Conservation (phyloP, 1,140 invertebrate genomes). For the Drosophila ironensis region DNA sequence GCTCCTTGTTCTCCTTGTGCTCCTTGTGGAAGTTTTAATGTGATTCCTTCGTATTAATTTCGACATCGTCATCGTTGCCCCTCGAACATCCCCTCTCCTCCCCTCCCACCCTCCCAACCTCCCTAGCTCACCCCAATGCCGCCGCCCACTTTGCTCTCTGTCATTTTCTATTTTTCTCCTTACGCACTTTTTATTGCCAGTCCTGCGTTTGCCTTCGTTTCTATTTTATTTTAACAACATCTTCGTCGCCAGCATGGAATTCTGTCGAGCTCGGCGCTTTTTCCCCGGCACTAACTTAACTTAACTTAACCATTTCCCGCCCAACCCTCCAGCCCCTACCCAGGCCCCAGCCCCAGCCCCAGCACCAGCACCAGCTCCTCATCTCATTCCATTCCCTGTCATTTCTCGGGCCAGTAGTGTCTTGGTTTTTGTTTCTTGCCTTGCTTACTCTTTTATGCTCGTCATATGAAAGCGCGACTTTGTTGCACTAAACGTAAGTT, state of each 20-base stretch:
- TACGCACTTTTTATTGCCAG: conserved; percentile 75
- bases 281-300: conserved; percentile 39
- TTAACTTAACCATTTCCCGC: conserved; percentile 24
- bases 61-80: conserved; percentile 73
- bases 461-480: conserved; percentile 68
- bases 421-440: neutral
- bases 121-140: neutral
- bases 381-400: neutral
- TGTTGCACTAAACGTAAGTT: conserved; percentile 74
- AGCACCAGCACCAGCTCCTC: conserved; percentile 4
- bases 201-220: conserved; percentile 39
- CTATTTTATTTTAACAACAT: conserved; percentile 75
- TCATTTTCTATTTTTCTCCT: conserved; percentile 65
- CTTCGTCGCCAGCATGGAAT: conserved; percentile 63
- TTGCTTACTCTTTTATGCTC: conserved; percentile 64
- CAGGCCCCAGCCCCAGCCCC: no score
- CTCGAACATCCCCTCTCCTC: conserved; percentile 7
- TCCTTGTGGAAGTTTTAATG: conserved; percentile 73
- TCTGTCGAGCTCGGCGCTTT: conserved; percentile 69
- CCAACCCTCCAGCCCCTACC: neutral
- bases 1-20: conserved; percentile 14
- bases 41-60: conserved; percentile 80
- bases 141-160: conserved; percentile 2
- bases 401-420: conserved; percentile 28
- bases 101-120: conserved; percentile 5